Evolutionary conservation across 2,888 invertebrate genomes (phyloP), one percentile per base, ranked within the genome.

Genomic region (Dexiosoma caninum): DNA sequence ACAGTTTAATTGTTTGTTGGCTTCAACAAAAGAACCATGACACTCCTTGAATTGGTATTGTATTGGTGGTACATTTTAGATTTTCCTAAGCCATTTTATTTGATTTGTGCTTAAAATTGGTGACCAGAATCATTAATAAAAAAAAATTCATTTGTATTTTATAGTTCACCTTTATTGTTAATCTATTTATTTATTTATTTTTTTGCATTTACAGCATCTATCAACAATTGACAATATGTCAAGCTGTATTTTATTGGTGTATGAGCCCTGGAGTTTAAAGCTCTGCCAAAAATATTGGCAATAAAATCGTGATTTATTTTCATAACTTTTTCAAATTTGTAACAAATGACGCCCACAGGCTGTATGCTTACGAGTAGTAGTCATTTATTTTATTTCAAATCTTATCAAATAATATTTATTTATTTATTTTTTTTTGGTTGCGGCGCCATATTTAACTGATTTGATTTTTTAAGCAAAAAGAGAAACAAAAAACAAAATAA

Each of bases 181-280:
- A n/a, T n/a, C n/a, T n/a, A n/a, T n/a, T n/a, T n/a, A n/a, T n/a
- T 49, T 1, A 10, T 1, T 42, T 42, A 42, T n/a, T 32, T 42
- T n/a, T 30, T 32, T 42, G 12, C 16, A 40, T 51, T 59, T 60
- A 27, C 35, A 64, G 30, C 55, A 76, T 76, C 67, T 72, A 67
- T 67, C 59, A 71, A 42, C 62, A 53, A 69, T 76, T 80, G 80
- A 80, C 80, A 80, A 67, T 62, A 67, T 71, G 80, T 80, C 76
- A 60, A 30, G 37, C 35, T 32, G 30, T 59, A 44, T 42, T 76
- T 60, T 37, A 35, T 76, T 40, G 27, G 21, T n/a, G 32, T 35
- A 12, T 46, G 10, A 30, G 49, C 59, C 19, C 6, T 19, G 9
- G 10, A n/a, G 37, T 12, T 27, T 30, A 14, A 10, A 35, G 42